Base-by-base conservation (phyloP, 2,113 vertebrate species). In the Anguilla japonica region DNA sequence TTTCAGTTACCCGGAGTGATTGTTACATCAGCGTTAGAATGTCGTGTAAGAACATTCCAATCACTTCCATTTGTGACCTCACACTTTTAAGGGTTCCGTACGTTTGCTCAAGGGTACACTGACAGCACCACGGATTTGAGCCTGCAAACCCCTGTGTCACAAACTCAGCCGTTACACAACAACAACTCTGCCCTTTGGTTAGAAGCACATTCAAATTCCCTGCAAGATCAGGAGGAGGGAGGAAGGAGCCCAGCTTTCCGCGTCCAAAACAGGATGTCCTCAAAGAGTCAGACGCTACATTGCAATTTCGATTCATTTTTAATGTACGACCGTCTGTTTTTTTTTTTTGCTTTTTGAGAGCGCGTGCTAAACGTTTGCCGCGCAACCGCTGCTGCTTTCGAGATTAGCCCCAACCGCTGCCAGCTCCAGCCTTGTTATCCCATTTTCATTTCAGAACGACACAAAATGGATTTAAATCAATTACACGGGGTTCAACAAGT, bases 401-500 rank as follows among this genome's bases (percentile, higher is more conserved):
- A 75, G 71, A 75, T 75, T 75, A 75, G 71, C 13, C 26, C 34
- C 71, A 75, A 34, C 60, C 60, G 11, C 50, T 14, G 50, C 71
- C 71, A 34, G 26, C 71, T 67, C 71, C 9, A 34, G 26, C 71
- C 71, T 75, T 34, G 22, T n/a, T 75, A 34, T 75, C 26, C 71
- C 16, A 75, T 34, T 75, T 34, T 53, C 34, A 75, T 75, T 75
- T 75, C 71, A 34, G 8, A 75, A 75, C 11, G n/a, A 34, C 22
- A 75, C 13, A 75, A 75, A 75, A 75, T 75, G 26, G 71, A 75
- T 75, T 75, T 75, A 75, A 75, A 75, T 75, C 71, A 75, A 75
- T 75, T 75, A 75, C 71, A 75, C 13, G 71, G 20, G 71, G 71
- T 75, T 75, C 71, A 75, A 34, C 71, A 75, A 75, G 71, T 75